These are phyloP conservation scores for Eupithecia vulgata DNA, from an alignment of 2,888 invertebrate species.

Conservation along the genomic window DNA sequence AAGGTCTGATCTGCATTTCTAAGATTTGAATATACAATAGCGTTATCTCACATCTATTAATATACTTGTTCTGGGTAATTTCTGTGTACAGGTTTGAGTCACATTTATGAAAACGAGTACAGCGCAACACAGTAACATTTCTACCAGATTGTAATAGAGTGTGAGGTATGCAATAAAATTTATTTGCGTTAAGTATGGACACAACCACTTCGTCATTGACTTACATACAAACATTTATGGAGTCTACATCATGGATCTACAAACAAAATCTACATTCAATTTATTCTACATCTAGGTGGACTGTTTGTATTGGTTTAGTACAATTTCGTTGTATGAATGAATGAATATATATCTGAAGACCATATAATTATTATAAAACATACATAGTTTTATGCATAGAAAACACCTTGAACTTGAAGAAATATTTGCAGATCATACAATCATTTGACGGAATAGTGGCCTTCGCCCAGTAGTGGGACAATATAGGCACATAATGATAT, in stretches of 20 bases:
- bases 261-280: not conserved
- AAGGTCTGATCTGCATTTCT: not conserved
- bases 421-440: not conserved
- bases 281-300: not conserved
- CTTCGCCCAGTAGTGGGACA: not conserved
- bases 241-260: not conserved
- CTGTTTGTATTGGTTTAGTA: not conserved
- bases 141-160: not conserved
- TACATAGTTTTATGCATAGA: not conserved
- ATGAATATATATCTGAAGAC: not conserved
- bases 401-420: not conserved
- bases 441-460: not conserved
- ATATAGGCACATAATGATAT: not conserved
- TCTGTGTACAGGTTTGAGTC: slow-evolving; percentile 28
- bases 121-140: not conserved
- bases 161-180: not conserved
- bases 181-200: not conserved
- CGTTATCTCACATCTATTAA: slow-evolving; percentile 20
- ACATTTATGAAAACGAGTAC: slow-evolving; percentile 5
- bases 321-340: not conserved
- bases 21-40: slow-evolving; percentile 17
- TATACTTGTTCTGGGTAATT: slow-evolving; percentile 12
- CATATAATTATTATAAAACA: not conserved
- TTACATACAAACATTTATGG: not conserved
- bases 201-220: not conserved